Evolutionary conservation across 2,797 vertebrate species (phyloP).

Genomic region (Chromis chromis): DNA sequence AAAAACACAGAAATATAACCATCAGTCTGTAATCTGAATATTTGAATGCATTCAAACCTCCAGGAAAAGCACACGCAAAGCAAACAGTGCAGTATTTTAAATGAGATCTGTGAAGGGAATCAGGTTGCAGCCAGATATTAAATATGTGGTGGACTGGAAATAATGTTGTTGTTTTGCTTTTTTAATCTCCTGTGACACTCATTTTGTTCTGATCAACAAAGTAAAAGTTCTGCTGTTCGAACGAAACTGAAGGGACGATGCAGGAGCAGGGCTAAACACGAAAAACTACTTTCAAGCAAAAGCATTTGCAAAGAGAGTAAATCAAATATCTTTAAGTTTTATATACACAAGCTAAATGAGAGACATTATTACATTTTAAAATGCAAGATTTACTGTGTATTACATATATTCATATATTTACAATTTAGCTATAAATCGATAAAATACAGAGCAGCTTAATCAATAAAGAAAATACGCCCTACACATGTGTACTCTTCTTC

Average conservation of each 20-base stretch:
- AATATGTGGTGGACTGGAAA: too few relatives aligned
- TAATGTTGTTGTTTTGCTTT: too few relatives aligned
- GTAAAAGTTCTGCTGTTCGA: too few relatives aligned
- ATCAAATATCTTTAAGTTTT: not conserved
- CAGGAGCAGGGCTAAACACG: too few relatives aligned
- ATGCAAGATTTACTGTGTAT: not conserved
- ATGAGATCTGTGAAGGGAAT: not conserved
- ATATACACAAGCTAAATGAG: not conserved
- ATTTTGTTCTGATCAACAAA: too few relatives aligned
- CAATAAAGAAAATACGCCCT: not conserved
- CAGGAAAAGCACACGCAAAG: not conserved
- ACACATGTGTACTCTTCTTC: slow-evolving; percentile 2
- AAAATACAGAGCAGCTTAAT: slow-evolving; percentile 3
- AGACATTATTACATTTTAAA: too few relatives aligned
- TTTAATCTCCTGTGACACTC: too few relatives aligned
- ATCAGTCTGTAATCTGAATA: not conserved
- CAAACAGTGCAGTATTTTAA: not conserved
- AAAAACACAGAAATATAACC: slow-evolving; percentile 9
- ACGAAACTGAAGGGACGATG: too few relatives aligned
- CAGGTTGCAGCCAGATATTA: too few relatives aligned
- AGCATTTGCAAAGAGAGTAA: too few relatives aligned
- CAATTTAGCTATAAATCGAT: not conserved
- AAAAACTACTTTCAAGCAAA: too few relatives aligned
- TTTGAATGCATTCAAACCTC: not conserved
- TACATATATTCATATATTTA: not conserved